A percentile compares a stretch with the other conserved stretches of the same genome.
These are phyloP conservation scores for Proctacanthus coquilletti DNA, from an alignment of 1,140 invertebrate species.

Conservation along the genomic window DNA sequence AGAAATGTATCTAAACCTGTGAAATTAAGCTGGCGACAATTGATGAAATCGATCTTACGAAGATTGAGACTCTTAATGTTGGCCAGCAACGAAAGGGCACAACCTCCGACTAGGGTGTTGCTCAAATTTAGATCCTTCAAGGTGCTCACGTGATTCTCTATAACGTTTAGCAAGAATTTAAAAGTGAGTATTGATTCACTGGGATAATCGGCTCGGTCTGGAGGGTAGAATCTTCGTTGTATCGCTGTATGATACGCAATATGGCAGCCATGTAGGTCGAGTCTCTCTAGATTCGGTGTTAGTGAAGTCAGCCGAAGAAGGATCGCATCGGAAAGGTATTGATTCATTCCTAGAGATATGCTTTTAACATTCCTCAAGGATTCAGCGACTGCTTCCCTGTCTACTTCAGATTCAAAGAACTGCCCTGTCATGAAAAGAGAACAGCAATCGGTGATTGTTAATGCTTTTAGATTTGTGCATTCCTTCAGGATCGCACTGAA, in stretches of 20 bases:
- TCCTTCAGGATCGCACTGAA: slow-evolving; percentile 39
- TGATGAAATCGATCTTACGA: slow-evolving; percentile 36
- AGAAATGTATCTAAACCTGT: slow-evolving; percentile 39
- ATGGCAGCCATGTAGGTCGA: slow-evolving; percentile 46
- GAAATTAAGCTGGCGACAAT: slow-evolving; percentile 49
- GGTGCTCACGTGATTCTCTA: slow-evolving; percentile 34
- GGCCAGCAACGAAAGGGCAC: slow-evolving; percentile 35
- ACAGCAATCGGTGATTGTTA: slow-evolving; percentile 46
- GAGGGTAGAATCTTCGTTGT: slow-evolving; percentile 47
- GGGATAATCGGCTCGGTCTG: slow-evolving; percentile 20
- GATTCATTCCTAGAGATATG: slow-evolving; percentile 44
- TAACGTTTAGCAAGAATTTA: slow-evolving; percentile 41
- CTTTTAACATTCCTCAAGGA: slow-evolving; percentile 39
- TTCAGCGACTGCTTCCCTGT: slow-evolving; percentile 31
- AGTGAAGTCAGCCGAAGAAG: slow-evolving; percentile 47
- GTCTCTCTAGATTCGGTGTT: slow-evolving; percentile 38
- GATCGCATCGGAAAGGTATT: slow-evolving; percentile 53
- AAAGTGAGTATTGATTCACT: slow-evolving; percentile 53
- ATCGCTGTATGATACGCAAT: slow-evolving; percentile 51
- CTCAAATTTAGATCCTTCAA: slow-evolving; percentile 46
- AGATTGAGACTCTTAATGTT: slow-evolving; percentile 33
- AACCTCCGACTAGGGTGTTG: slow-evolving; percentile 46
- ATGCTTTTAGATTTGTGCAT: slow-evolving; percentile 36
- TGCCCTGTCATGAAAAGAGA: slow-evolving; percentile 55
- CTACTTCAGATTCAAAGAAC: slow-evolving; percentile 40